Conservation (phyloP, 1,140 invertebrate species). For the Bombus balteatus region DNA sequence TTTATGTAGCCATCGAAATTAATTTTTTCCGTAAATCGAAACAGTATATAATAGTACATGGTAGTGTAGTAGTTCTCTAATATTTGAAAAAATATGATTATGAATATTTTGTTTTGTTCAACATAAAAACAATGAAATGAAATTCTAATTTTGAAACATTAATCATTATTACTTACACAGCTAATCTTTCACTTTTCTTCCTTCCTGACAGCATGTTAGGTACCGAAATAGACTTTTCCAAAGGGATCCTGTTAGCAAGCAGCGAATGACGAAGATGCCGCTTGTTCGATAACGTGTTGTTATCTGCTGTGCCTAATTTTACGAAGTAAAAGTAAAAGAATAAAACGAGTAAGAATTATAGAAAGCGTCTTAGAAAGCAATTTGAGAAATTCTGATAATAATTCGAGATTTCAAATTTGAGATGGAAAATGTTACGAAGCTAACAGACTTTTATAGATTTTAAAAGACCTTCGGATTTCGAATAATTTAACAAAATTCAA, state of each 20-base stretch:
- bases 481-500: not conserved
- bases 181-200: conserved; percentile 87
- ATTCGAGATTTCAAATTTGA: no score
- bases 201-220: conserved; percentile 90
- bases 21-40: not conserved
- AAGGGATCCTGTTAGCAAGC: conserved; percentile 82
- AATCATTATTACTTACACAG: conserved; percentile 86
- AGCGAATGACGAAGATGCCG: conserved; percentile 70
- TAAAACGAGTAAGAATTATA: not conserved
- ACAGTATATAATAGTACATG: no score
- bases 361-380: no score
- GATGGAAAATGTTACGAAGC: not conserved
- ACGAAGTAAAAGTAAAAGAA: not conserved
- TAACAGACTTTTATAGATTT: not conserved
- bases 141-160: no score
- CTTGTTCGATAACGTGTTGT: conserved; percentile 58
- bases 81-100: not conserved
- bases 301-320: conserved; percentile 39
- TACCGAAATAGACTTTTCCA: conserved; percentile 91
- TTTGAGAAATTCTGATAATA: no score
- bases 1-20: no score
- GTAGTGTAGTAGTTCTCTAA: no score
- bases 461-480: no score
- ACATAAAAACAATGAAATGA: no score
- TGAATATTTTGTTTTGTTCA: no score